Base-by-base conservation (phyloP, 2,888 invertebrate species). In the Drosophila crucigera region DNA sequence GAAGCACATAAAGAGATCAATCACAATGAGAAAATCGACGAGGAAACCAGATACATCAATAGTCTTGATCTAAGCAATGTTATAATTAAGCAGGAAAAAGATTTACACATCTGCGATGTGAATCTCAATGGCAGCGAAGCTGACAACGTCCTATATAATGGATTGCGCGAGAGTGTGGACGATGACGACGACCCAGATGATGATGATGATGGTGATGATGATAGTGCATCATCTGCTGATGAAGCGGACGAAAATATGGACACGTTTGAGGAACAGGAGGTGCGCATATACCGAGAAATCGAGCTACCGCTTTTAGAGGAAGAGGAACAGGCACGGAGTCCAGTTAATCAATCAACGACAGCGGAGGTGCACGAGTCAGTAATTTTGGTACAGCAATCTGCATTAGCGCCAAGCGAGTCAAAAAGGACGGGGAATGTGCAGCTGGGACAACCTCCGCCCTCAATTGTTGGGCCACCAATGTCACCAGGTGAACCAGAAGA, bases 31-130 rank as follows among this genome's bases (percentile, higher is more conserved):
- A 78, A 75, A 25, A 55, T 68, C 0, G 76, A 78, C 6, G 89
- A 78, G 19, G 87, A 86, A 41, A 30, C 74, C 9, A 58, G 72
- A 2, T 92, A 90, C 59, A 89, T 92, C 35, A 84, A 77, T 14
- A 85, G 68, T 63, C 83, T 92, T 31, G 92, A 92, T 71, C 82
- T 91, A n/a, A 84, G 71, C 43, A 92, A 90, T 69, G 67, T 92
- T 16, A 71, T 62, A 0, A 90, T 93, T n/a, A 93, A 92, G 65
- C 91, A 92, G 52, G 93, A 92, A 66, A 89, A 83, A 37, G 92
- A 92, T 61, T 82, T 92, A 49, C 91, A 92, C 41, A 85, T 92
- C n/a, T 75, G 78, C 25, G 91, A 90, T 69, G 58, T 72, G 35
- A 66, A 76, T 33, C 53, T 72, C 7, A 78, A 84, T 66, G 66